phyloP scores from a whole-genome alignment of 1,140 invertebrate species.

The Potamilus streckersoni region DNA sequence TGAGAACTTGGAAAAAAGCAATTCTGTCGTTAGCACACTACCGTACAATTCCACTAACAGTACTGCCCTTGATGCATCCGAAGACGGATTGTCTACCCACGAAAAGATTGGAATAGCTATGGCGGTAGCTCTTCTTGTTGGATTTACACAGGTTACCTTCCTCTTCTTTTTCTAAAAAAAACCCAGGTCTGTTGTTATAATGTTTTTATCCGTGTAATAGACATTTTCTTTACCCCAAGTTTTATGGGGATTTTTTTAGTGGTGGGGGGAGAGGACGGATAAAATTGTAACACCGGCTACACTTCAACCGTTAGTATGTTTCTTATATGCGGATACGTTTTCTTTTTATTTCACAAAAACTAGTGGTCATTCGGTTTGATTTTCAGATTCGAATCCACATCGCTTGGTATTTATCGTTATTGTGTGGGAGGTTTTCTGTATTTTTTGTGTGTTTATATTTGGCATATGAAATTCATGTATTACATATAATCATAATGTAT shows the following conservation, averaged over 20 bases:
- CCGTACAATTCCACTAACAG: neutral
- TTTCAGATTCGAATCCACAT: neutral
- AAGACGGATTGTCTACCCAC: slow-evolving; percentile 9
- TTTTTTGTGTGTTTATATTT: neutral
- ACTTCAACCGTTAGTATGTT: neutral
- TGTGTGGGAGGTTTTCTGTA: neutral
- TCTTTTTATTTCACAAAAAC: neutral
- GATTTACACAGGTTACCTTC: slow-evolving; percentile 48
- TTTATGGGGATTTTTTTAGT: neutral
- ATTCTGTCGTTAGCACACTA: neutral
- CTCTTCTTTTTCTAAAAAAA: neutral
- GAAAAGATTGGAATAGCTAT: slow-evolving; percentile 51
- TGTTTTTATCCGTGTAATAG: neutral
- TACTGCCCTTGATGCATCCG: neutral
- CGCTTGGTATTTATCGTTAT: neutral
- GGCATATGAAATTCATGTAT: neutral
- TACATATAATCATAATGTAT: neutral
- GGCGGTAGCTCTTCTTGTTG: slow-evolving; percentile 51
- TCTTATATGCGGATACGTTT: neutral
- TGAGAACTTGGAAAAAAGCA: slow-evolving; percentile 5
- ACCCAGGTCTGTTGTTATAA: neutral
- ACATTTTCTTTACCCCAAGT: neutral
- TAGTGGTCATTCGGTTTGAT: neutral
- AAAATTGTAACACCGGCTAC: neutral
- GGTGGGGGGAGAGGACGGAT: neutral